Conservation (phyloP, 2,888 invertebrate genomes). For the Spisula solida region DNA sequence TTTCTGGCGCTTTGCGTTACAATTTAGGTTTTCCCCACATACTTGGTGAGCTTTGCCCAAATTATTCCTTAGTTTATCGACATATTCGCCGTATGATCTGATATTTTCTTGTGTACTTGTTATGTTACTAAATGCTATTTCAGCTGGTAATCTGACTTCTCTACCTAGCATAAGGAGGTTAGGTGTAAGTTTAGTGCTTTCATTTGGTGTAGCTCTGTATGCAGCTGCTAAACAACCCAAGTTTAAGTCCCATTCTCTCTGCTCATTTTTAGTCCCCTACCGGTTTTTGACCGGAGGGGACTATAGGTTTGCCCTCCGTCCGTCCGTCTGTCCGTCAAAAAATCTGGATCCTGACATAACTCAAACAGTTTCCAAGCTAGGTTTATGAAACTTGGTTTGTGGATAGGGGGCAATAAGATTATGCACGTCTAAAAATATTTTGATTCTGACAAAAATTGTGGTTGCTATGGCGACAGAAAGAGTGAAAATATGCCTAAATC, state of each 20-base stretch:
- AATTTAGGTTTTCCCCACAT: slow-evolving; percentile 32
- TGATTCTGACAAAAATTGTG: too few relatives aligned
- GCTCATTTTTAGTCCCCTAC: too few relatives aligned
- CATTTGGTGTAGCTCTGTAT: slow-evolving; percentile 53
- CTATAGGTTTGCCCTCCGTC: too few relatives aligned
- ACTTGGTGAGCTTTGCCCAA: slow-evolving; percentile 42
- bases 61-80: slow-evolving; percentile 38
- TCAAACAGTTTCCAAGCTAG: too few relatives aligned
- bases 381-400: too few relatives aligned
- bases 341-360: too few relatives aligned
- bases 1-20: slow-evolving; percentile 37
- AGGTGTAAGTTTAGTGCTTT: slow-evolving; percentile 48
- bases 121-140: slow-evolving; percentile 40
- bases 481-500: too few relatives aligned
- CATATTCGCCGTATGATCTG: slow-evolving; percentile 49
- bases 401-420: too few relatives aligned
- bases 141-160: slow-evolving; percentile 48
- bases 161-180: slow-evolving; percentile 56
- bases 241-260: slow-evolving; percentile 55
- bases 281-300: too few relatives aligned
- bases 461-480: too few relatives aligned
- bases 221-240: slow-evolving; percentile 51
- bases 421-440: too few relatives aligned
- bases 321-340: too few relatives aligned
- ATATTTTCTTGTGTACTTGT: neutral